Evolutionary conservation across 2,797 vertebrate genomes (phyloP), one percentile per base, ranked within the genome.

Genomic region (Gymnoscopelus microlampas): DNA sequence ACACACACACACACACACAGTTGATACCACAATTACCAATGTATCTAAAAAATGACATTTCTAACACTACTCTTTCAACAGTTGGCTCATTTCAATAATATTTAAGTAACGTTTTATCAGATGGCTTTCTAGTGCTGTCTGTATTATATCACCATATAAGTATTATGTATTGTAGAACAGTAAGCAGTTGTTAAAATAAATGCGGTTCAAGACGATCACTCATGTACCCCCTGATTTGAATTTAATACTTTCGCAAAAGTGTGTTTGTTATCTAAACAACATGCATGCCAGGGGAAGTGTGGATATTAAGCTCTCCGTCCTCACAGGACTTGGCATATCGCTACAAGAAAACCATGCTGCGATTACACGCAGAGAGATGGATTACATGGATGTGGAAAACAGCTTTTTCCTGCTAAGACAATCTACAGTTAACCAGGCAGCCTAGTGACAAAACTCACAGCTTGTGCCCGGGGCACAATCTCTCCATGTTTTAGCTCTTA

Each of bases 361-460:
- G 39, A 44, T 44, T 44, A 44, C 39, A 44, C 8, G 69, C 75
- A 74, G 67, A 19, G 58, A 73, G 44, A 47, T 62, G 24, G 68
- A 80, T 48, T 65, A 14, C 64, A 35, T 9, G 19, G 68, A 47
- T 47, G 61, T 70, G 79, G 65, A 71, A 84, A 79, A 70, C 15
- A 53, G 51, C 51, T 63, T 73, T 73, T 67, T 63, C 63, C 39
- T 39, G 6, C 39, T 9, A 39, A 39, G 6, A 9, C 6, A 39
- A 44, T 44, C 39, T 44, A 44, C 39, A 44, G 39, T 44, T 44
- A 10, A 44, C 8, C 66, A 76, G 68, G 39, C 68, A 48, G 62
- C 51, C 69, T 55, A 47, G 74, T 82, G 77, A 79, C 79, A 80
- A 77, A 85, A 83, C 79, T 87, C 80, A 63, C 78, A 54, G 80